Percentiles rank a stretch among this genome's conserved stretches.
These are phyloP conservation scores for Polyploca ridens DNA, from an alignment of 2,888 invertebrate genomes.

Conservation along the genomic window DNA sequence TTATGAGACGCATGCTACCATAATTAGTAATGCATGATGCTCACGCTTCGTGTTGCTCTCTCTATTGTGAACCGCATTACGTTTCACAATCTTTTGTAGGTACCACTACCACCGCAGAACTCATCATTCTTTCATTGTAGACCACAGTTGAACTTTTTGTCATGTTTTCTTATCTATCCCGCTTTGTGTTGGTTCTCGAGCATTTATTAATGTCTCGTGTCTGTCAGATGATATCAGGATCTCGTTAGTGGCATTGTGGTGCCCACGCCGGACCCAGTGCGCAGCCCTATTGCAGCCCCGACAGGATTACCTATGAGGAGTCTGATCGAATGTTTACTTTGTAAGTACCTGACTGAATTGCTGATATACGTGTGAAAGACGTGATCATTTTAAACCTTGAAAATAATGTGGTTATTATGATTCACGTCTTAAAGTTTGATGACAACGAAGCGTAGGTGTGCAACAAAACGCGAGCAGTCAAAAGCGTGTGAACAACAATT, in stretches of 20 bases:
- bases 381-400: constrained; percentile 21
- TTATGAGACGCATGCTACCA: constrained; percentile 57
- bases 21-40: constrained; percentile 74
- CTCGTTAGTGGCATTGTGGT: constrained; percentile 79
- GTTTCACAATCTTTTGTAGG: constrained; percentile 74
- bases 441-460: constrained; percentile 62
- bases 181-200: constrained; percentile 58
- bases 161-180: constrained; percentile 57
- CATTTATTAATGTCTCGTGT: constrained; percentile 72
- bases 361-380: constrained; percentile 47
- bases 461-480: constrained; percentile 55
- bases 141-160: constrained; percentile 62
- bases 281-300: constrained; percentile 63
- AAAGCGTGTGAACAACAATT: constrained; percentile 68
- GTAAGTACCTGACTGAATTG: constrained; percentile 39
- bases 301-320: constrained; percentile 66
- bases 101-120: constrained; percentile 49
- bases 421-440: constrained; percentile 32
- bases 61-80: constrained; percentile 73
- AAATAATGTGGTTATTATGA: not conserved
- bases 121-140: constrained; percentile 65
- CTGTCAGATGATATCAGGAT: constrained; percentile 74
- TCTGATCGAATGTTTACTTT: constrained; percentile 57
- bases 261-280: constrained; percentile 62
- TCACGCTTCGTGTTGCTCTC: constrained; percentile 71